These are phyloP conservation scores for Scaptodrosophila lebanonensis DNA, from an alignment of 1,140 invertebrate species.

Conservation along the genomic window DNA sequence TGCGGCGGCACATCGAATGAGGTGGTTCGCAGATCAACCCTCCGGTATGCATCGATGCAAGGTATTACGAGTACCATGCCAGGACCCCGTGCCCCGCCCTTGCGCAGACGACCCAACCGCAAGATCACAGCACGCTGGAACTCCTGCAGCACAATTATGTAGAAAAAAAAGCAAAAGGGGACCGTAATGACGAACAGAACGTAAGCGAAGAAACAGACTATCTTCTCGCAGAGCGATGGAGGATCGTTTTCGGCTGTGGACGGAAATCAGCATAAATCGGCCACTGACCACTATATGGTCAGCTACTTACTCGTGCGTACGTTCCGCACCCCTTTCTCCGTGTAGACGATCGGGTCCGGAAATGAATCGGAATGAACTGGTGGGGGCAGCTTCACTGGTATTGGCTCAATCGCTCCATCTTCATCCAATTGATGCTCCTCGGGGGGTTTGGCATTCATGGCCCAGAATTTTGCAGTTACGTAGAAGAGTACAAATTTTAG, in stretches of 20 bases:
- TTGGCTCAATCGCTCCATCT: no score
- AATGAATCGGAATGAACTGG: no score
- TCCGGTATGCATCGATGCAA: constrained; percentile 91
- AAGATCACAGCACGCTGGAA: constrained; percentile 93
- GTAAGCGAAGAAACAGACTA: constrained; percentile 86
- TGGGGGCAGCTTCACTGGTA: no score
- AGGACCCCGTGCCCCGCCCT: constrained; percentile 80
- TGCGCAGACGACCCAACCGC: constrained; percentile 84
- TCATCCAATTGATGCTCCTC: no score
- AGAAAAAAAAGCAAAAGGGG: constrained; percentile 88
- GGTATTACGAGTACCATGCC: constrained; percentile 92
- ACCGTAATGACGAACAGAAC: constrained; percentile 87
- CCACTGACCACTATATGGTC: no score
- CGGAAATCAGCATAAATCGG: not conserved
- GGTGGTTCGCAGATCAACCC: constrained; percentile 88
- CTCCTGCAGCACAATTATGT: constrained; percentile 83
- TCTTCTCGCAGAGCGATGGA: constrained; percentile 83
- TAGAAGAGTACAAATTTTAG: no score
- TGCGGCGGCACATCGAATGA: constrained; percentile 79
- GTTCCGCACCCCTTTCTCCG: no score
- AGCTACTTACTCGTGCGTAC: no score
- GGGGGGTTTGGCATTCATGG: no score
- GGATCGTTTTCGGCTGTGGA: constrained; percentile 78
- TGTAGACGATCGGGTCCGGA: no score
- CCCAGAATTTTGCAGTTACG: no score